phyloP scores from a whole-genome alignment of 2,797 vertebrate genomes.

The Carcharodon carcharias region DNA sequence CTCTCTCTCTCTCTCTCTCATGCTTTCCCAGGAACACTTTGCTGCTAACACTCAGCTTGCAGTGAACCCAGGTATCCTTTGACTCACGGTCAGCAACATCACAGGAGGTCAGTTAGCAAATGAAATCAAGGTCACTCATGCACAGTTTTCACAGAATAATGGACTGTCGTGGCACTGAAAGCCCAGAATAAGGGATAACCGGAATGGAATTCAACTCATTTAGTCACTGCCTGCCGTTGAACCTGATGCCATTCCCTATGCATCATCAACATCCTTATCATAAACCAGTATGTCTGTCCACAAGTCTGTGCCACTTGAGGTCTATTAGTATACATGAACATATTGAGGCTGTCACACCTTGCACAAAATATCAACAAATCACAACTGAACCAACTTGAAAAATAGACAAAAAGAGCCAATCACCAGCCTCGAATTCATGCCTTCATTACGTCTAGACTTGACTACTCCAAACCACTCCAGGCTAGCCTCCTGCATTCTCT shows the following conservation, averaged over 20 bases:
- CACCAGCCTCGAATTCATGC: not conserved
- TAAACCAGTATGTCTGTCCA: not conserved
- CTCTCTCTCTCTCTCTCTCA: not conserved
- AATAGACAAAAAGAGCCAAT: not conserved
- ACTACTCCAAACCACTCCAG: not conserved
- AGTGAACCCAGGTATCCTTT: not conserved
- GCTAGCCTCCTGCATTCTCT: too few relatives aligned
- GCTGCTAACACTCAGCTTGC: not conserved
- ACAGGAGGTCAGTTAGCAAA: not conserved
- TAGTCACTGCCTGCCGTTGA: not conserved
- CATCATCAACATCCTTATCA: not conserved
- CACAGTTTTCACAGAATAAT: not conserved
- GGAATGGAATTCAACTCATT: not conserved
- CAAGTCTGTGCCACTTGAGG: not conserved
- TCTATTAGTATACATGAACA: too few relatives aligned
- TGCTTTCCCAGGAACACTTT: not conserved
- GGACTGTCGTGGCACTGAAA: not conserved
- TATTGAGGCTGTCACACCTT: not conserved
- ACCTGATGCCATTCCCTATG: not conserved
- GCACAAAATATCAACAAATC: not conserved
- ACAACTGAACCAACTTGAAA: not conserved
- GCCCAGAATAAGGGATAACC: not conserved
- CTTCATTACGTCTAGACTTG: not conserved
- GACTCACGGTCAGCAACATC: not conserved
- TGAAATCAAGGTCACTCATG: not conserved